Evolutionary conservation across 2,113 vertebrate species (phyloP).

Genomic region (Phylloscopus whistleri): DNA sequence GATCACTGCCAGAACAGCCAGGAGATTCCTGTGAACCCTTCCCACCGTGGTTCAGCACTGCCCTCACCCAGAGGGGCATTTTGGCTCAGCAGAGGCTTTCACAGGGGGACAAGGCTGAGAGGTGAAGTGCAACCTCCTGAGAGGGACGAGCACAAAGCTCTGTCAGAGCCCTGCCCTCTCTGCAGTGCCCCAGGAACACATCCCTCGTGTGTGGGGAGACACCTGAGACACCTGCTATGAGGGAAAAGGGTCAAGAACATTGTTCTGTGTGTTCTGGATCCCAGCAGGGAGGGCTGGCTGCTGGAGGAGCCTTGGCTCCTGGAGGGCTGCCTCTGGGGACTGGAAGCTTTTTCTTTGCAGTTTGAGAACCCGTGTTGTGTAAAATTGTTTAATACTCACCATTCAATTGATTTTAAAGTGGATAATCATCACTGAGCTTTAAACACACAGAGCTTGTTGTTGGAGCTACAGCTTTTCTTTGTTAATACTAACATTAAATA

Average conservation of each 20-base stretch:
- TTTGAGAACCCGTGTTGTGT: background rate
- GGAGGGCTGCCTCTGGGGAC: background rate
- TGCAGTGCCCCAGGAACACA: background rate
- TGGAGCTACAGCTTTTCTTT: slow-evolving; percentile 30
- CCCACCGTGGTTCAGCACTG: background rate
- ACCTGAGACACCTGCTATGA: background rate
- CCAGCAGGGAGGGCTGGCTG: background rate
- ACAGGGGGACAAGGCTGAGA: background rate
- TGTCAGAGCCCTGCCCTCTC: background rate
- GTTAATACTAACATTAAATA: slow-evolving; percentile 58
- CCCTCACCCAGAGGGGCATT: background rate
- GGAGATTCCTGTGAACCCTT: too few species aligned
- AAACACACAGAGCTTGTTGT: slow-evolving; percentile 29
- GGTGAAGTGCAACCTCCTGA: background rate
- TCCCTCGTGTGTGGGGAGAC: accelerated
- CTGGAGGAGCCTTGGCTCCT: background rate
- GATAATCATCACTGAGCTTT: slow-evolving; percentile 31
- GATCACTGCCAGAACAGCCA: too few species aligned
- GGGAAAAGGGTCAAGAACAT: background rate
- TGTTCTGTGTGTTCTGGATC: background rate
- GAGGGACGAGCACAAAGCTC: background rate
- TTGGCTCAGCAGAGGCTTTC: too few species aligned
- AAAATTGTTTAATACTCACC: background rate
- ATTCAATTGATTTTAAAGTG: slow-evolving; percentile 4
- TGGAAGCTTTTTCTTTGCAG: background rate